These are phyloP conservation scores for Megalops cyprinoides DNA, from an alignment of 2,797 vertebrate genomes.

Conservation along the genomic window DNA sequence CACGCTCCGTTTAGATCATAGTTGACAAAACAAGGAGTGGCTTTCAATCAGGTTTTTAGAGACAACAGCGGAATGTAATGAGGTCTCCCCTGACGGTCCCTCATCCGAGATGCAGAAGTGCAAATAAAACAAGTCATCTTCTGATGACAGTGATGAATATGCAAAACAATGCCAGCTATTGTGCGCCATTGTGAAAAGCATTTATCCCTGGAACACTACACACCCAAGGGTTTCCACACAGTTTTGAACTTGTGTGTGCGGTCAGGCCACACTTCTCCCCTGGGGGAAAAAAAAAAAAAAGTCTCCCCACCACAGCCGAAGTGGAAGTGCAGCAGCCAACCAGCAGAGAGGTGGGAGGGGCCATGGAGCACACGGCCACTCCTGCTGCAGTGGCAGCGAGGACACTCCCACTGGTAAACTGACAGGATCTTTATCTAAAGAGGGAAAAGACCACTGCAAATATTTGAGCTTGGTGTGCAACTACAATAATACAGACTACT, in stretches of 20 bases:
- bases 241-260: neutral
- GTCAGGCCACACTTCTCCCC: neutral
- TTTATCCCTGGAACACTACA: neutral
- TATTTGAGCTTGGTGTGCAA: constrained; percentile 20
- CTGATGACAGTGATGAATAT: neutral
- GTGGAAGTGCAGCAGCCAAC: no score
- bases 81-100: neutral
- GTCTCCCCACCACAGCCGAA: neutral
- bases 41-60: neutral
- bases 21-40: neutral
- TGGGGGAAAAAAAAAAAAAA: neutral
- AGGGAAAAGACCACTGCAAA: constrained; percentile 14
- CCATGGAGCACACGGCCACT: neutral
- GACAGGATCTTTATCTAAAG: constrained; percentile 14
- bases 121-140: neutral
- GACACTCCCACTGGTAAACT: constrained; percentile 11
- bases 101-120: neutral
- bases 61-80: neutral
- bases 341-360: neutral
- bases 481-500: neutral
- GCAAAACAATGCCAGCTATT: neutral
- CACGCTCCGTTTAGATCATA: neutral
- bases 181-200: neutral
- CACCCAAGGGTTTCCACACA: no score
- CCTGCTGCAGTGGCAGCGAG: neutral